These are phyloP conservation scores for Globodera ellingtonae DNA, from an alignment of 1,140 invertebrate genomes.

Conservation along the genomic window DNA sequence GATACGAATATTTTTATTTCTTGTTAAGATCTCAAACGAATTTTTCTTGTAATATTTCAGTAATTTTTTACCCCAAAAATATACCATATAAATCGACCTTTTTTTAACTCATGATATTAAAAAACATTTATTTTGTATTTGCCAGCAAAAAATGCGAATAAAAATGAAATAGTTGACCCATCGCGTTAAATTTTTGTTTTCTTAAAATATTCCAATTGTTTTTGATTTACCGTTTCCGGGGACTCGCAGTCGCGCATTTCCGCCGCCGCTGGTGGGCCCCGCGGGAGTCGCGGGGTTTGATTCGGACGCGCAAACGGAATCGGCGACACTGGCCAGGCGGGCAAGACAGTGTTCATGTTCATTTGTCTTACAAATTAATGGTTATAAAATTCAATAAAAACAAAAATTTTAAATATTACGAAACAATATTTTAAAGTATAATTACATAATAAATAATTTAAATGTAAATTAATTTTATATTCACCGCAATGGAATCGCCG, in stretches of 20 bases:
- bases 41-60: no score
- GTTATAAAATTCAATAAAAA: not conserved
- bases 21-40: no score
- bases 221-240: slow-evolving; percentile 28
- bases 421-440: not conserved
- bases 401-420: not conserved
- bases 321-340: slow-evolving; percentile 35
- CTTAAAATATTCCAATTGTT: not conserved
- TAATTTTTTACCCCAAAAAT: no score
- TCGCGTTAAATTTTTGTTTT: not conserved
- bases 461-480: not conserved
- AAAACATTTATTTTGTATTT: not conserved
- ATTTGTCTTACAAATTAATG: not conserved
- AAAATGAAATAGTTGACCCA: not conserved
- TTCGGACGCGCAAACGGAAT: slow-evolving; percentile 16
- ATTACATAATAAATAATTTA: not conserved
- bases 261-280: not conserved
- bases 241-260: slow-evolving; percentile 17
- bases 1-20: no score
- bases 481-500: not conserved
- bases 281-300: not conserved
- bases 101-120: not conserved
- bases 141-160: not conserved
- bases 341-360: slow-evolving; percentile 2
- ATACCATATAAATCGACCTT: no score